Conservation (phyloP, 1,140 invertebrate genomes). For the Drosophila biarmipes region DNA sequence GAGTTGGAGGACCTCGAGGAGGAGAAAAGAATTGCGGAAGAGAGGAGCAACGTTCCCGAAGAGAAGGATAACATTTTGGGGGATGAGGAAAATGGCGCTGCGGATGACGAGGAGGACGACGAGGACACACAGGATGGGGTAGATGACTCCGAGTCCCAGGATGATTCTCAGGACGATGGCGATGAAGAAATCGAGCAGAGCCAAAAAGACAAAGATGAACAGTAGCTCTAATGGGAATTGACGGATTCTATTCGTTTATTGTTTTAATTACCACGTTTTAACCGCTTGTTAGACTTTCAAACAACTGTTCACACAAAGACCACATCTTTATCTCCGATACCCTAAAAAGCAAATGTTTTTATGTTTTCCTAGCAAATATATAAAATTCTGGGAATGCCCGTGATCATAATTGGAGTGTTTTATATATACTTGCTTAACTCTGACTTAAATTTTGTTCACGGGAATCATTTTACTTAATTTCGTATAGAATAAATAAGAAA, state of each 20-base stretch:
- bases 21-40: background rate
- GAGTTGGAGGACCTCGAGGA: constrained; percentile 4
- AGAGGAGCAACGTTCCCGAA: constrained; percentile 5
- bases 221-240: background rate
- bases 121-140: constrained; percentile 1
- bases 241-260: constrained; percentile 10
- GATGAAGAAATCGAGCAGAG: background rate
- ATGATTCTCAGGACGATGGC: background rate
- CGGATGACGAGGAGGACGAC: constrained; percentile 4
- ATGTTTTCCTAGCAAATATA: constrained; percentile 23
- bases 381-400: constrained; percentile 1
- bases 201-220: background rate
- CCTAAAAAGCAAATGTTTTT: constrained; percentile 4
- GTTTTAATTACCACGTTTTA: constrained; percentile 4
- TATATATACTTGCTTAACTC: background rate
- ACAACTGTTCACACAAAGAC: constrained; percentile 20
- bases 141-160: background rate
- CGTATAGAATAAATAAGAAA: background rate
- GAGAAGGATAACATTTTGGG: constrained; percentile 3
- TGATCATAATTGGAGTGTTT: constrained; percentile 11
- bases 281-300: constrained; percentile 6
- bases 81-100: background rate
- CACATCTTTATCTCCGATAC: background rate
- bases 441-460: background rate
- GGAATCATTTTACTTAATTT: background rate